A percentile compares a stretch with the other conserved stretches of the same genome.
These are phyloP conservation scores for Nilaparvata lugens DNA, from an alignment of 1,140 invertebrate species.

Conservation along the genomic window DNA sequence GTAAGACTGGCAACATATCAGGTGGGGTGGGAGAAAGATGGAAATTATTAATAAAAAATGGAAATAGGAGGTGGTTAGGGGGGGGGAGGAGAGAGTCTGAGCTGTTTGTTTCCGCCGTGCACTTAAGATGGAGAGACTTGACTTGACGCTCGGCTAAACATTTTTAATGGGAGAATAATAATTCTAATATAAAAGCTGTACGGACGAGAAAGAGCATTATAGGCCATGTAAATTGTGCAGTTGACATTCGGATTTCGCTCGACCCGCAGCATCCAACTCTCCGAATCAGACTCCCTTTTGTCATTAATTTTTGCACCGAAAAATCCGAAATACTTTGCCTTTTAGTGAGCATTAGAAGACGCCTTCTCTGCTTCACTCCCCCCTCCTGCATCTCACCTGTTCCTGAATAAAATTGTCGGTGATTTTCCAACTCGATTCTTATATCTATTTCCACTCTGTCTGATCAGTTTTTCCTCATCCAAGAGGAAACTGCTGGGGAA, in stretches of 20 bases:
- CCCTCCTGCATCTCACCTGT: too few species aligned
- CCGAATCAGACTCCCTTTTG: not conserved
- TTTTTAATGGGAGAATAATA: conserved; percentile 21
- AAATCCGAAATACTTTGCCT: conserved; percentile 1
- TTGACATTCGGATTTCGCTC: not conserved
- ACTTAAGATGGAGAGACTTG: not conserved
- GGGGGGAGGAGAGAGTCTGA: not conserved
- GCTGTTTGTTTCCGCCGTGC: not conserved
- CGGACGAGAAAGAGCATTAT: not conserved
- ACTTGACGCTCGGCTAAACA: conserved; percentile 17
- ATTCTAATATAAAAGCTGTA: conserved; percentile 14
- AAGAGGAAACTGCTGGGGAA: too few species aligned
- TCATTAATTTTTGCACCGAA: conserved; percentile 3
- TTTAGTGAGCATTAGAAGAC: not conserved
- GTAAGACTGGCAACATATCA: not conserved
- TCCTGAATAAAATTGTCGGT: too few species aligned
- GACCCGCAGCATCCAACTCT: not conserved
- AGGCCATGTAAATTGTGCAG: conserved; percentile 4
- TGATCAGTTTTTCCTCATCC: too few species aligned
- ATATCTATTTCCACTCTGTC: too few species aligned
- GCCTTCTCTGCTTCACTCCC: too few species aligned
- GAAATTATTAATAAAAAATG: conserved; percentile 4
- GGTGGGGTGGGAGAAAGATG: not conserved
- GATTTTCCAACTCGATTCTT: too few species aligned
- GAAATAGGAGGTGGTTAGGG: not conserved